Conservation (phyloP, 1,140 invertebrate species). For the Himalopsyche phryganea region DNA sequence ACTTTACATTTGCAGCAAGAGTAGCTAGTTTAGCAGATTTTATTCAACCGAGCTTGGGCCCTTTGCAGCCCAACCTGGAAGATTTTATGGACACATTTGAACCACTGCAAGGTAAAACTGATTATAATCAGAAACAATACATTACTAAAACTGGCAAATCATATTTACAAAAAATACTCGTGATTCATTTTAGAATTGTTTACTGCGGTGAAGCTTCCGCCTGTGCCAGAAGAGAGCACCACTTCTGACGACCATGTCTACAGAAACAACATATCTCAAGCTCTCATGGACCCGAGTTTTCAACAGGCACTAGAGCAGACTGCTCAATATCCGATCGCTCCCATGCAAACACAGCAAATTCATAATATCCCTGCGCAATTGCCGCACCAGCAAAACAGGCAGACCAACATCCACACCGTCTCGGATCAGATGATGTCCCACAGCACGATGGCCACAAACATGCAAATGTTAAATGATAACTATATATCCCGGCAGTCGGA, state of each 20-base stretch:
- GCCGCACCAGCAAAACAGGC: conserved; percentile 19
- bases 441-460: not conserved
- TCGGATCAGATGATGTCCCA: conserved; percentile 18
- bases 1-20: conserved; percentile 51
- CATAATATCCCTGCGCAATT: conserved; percentile 41
- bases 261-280: conserved; percentile 24
- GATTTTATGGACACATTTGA: conserved; percentile 93
- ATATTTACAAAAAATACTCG: too few species aligned
- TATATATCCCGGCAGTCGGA: conserved; percentile 16
- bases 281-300: conserved; percentile 23
- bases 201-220: conserved; percentile 57
- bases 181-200: conserved; percentile 50
- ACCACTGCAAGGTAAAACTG: conserved; percentile 69
- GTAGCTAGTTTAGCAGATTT: conserved; percentile 77
- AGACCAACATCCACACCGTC: not conserved
- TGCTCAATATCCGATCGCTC: conserved; percentile 33
- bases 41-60: conserved; percentile 95
- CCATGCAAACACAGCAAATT: conserved; percentile 38
- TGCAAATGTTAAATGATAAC: conserved; percentile 10
- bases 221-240: conserved; percentile 61
- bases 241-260: conserved; percentile 28
- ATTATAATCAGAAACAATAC: too few species aligned
- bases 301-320: conserved; percentile 28
- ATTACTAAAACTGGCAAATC: too few species aligned
- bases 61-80: conserved; percentile 94